Base-by-base conservation (phyloP, 1,140 invertebrate species). In the Ditylenchus dipsaci region DNA sequence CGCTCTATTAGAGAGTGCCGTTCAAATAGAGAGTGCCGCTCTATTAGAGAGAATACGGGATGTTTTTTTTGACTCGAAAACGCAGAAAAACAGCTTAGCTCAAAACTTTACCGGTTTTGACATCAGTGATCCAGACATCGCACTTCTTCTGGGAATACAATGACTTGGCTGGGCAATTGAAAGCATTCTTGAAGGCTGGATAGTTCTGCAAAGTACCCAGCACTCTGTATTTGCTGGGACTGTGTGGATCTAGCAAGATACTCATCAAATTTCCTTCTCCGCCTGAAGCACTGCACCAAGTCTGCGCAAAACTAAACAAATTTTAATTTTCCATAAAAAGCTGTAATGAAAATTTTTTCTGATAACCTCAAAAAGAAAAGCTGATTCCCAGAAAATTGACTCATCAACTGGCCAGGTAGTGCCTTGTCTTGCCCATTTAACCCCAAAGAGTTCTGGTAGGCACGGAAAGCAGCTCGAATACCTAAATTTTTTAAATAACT, bases 281-380 rank as follows among this genome's bases (percentile, higher is more conserved):
- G 15, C n/a, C 49, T 15, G 23, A 53, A 7, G 19, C 3, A 8
- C 59, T 21, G 59, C 19, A 21, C 29, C 59, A 61, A 13, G 59
- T 61, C 3, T 61, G 59, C 3, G 33, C 33, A 38, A 38, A 38
- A 11, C 33, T 33, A 61, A 13, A n/a, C 72, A 72, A 17, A 7
- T 53, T 7, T 53, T 53, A n/a, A 45, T 45, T 45, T 11, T 13
- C 11, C 43, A 45, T n/a, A n/a, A n/a, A n/a, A n/a, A n/a, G n/a
- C n/a, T n/a, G n/a, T n/a, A 38, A 11, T 38, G 11, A 38, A 38
- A 38, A 38, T 5, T 38, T 38, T 5, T 3, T 3, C 11, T 3
- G 11, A 5, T 38, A 80, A 79, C n/a, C 56, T 57, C 43, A 79
- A 61, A 76, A 79, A 79, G 73, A 79, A 79, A 17, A 79, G 73